phyloP scores from a whole-genome alignment of 2,888 invertebrate species.

The Drosophila colorata region DNA sequence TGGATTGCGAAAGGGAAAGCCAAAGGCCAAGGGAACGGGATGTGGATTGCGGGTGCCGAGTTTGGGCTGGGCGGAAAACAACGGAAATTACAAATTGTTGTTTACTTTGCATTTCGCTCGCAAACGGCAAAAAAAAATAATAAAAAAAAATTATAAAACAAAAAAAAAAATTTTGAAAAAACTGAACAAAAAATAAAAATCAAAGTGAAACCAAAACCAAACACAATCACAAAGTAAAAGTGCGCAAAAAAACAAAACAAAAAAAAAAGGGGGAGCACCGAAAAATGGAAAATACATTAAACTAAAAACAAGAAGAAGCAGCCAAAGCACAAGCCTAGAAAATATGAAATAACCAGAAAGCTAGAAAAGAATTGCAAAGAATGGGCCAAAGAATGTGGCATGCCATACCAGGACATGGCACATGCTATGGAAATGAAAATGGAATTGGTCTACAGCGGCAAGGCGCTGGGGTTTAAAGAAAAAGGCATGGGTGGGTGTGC shows the following conservation, averaged over 20 bases:
- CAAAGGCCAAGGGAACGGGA: slow-evolving; percentile 3
- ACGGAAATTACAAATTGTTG: slow-evolving; percentile 79
- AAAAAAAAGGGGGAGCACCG: background rate
- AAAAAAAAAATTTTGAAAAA: slow-evolving; percentile 5
- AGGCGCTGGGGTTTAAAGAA: background rate
- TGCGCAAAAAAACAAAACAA: slow-evolving; percentile 39
- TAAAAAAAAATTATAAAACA: slow-evolving; percentile 11
- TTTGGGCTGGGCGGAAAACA: slow-evolving; percentile 45
- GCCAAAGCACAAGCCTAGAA: slow-evolving; percentile 21
- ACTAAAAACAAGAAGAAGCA: slow-evolving; percentile 10
- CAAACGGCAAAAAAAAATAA: slow-evolving; percentile 30
- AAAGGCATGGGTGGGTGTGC: background rate
- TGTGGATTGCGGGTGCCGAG: background rate
- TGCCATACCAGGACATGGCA: slow-evolving; percentile 5
- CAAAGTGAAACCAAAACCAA: background rate
- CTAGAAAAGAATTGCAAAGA: slow-evolving; percentile 19
- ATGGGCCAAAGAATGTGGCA: slow-evolving; percentile 34
- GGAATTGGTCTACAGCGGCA: slow-evolving; percentile 14
- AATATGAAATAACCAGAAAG: slow-evolving; percentile 35
- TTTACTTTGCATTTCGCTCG: slow-evolving; percentile 75
- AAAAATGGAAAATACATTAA: slow-evolving; percentile 1
- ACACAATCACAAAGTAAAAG: slow-evolving; percentile 28
- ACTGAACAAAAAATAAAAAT: background rate
- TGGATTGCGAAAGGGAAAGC: no score
- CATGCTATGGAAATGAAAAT: slow-evolving; percentile 34